Evolutionary conservation across 2,113 vertebrate species (phyloP), one percentile per base, ranked within the genome.

Genomic region (Rhabdomys dilectus): DNA sequence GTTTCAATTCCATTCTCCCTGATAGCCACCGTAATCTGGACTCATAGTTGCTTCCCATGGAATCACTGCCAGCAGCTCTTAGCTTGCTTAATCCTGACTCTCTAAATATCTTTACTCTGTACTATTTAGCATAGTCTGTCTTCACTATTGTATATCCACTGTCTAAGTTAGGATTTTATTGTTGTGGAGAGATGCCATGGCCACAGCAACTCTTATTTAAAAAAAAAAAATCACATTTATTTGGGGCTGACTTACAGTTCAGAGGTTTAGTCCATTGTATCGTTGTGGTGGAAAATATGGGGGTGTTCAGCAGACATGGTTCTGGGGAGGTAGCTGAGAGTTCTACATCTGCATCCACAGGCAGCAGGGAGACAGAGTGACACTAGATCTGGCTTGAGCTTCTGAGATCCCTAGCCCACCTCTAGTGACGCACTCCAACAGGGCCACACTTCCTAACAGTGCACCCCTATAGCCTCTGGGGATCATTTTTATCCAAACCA

Each of bases 111-210:
- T 88, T 66, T 39, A 4, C 31, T 88, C 34, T 29, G 0, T 34
- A 2, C 56, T 26, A 0, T 12, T n/a, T 24, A 19, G 15, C 22
- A 0, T 3, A 0, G 19, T 66, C 31, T 80, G 58, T 80, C 26
- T 0, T 64, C 58, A 45, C 39, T 31, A 5, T 60, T 21, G 19
- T 73, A 0, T 11, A 29, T 31, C 42, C 7, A 13, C 64, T 42
- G n/a, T 75, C 72, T 75, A 42, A 75, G 72, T 75, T 42, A 42
- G n/a, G 72, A 22, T 24, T 42, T 42, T 42, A 42, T 42, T 42
- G 21, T n/a, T 42, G 72, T 75, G 72, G 10, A 73, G n/a, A 22
- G 19, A 75, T 21, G 42, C 21, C 72, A 24, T 24, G n/a, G 10
- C 72, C n/a, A 42, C 21, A 42, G 21, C 72, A 75, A 42, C 19